Evolutionary conservation across 2,888 invertebrate genomes (phyloP).

Genomic region (Dasypolia templi): DNA sequence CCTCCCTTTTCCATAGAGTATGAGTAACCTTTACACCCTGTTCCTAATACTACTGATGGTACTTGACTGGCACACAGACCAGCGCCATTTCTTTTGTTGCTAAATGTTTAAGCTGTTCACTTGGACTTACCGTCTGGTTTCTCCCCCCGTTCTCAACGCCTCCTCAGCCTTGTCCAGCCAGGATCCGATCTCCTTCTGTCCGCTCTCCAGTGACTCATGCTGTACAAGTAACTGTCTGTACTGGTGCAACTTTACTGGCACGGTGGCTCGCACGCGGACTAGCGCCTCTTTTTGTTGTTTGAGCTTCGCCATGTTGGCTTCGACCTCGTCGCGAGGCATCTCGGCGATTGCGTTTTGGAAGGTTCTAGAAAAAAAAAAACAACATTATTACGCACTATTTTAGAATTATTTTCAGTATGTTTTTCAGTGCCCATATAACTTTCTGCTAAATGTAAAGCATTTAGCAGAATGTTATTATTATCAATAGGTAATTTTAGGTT

Average conservation of each 20-base stretch:
- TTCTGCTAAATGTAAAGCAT: too few relatives aligned
- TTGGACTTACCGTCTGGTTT: conserved; percentile 79
- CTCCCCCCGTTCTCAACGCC: conserved; percentile 89
- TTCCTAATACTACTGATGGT: too few relatives aligned
- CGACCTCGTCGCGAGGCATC: conserved; percentile 96
- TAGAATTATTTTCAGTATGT: too few relatives aligned
- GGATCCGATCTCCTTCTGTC: conserved; percentile 95
- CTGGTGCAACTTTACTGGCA: conserved; percentile 95
- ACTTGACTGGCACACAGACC: too few relatives aligned
- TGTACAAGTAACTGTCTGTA: conserved; percentile 96
- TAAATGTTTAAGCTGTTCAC: not conserved
- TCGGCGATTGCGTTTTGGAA: conserved; percentile 98
- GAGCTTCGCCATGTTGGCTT: conserved; percentile 96
- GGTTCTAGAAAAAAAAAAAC: conserved; percentile 87
- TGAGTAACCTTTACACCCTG: too few relatives aligned
- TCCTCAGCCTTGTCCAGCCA: conserved; percentile 97
- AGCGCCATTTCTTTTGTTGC: too few relatives aligned
- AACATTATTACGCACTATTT: not conserved
- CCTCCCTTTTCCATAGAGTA: too few relatives aligned
- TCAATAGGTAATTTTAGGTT: too few relatives aligned
- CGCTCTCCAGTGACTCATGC: conserved; percentile 96
- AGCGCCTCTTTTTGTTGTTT: conserved; percentile 97
- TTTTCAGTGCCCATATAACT: too few relatives aligned
- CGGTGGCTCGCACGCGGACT: conserved; percentile 95
- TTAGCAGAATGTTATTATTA: too few relatives aligned